Evolutionary conservation across 2,888 invertebrate species (phyloP), one percentile per base, ranked within the genome.

Genomic region (Calameuta idolon): DNA sequence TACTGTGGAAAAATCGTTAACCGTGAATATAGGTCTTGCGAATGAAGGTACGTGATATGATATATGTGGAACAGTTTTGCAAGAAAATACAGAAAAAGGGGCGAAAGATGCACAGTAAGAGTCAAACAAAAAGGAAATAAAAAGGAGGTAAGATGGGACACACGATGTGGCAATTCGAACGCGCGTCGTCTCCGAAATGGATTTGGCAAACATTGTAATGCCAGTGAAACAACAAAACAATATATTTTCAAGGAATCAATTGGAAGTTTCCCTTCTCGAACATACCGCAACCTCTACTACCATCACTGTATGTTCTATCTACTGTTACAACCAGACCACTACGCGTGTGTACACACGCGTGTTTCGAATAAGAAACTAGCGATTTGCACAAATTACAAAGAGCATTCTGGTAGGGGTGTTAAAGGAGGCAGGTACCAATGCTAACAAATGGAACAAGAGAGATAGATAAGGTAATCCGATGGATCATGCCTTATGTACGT

Each of bases 351-450:
- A 79, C 75, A 83, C 9, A 55, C 75, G 81, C 88, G 86, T 85
- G 89, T 80, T 81, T 81, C 79, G 89, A 88, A 89, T 89, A 87
- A 87, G 85, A 86, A 86, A 84, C 80, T 78, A 81, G 77, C 83
- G 82, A 87, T 87, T 88, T 86, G 80, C 84, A 83, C 84, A 84
- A 86, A 87, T 89, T 85, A 87, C 80, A 77, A 37, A 55, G 71
- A 55, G 55, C 74, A 3, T 55, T 55, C 55, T 23, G 55, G 55
- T 55, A 55, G 55, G 55, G 55, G 23, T 55, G 55, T 55, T 55
- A 23, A 55, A 23, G 23, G 23, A 23, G 55, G 23, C 23, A 55
- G 55, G 55, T 15, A 55, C 9, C 9, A 55, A 23, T 55, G 23
- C 23, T 23, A 9, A 23, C 55, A 55, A 55, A 55, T 55, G 5